phyloP scores from a whole-genome alignment of 2,113 vertebrate species.

The Melanerpes formicivorus region DNA sequence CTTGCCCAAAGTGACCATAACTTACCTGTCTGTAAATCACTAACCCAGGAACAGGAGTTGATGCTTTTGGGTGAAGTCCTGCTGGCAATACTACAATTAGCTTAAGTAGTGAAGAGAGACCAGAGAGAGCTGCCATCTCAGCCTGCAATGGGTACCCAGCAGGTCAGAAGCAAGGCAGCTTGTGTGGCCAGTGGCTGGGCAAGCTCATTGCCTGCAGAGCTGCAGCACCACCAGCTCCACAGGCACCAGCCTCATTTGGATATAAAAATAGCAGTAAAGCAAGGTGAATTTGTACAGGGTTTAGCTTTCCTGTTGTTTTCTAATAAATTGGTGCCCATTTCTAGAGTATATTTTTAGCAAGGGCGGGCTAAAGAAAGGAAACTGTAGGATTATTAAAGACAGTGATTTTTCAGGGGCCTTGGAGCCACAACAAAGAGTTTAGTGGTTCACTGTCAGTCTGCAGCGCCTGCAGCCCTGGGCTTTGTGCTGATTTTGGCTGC shows the following conservation, averaged over 20 bases:
- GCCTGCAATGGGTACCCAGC: rapidly evolving
- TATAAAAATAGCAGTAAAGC: background rate
- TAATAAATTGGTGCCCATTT: background rate
- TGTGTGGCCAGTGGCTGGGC: background rate
- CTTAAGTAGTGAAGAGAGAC: background rate
- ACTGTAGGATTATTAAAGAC: background rate
- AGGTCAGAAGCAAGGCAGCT: background rate
- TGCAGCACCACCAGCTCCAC: background rate
- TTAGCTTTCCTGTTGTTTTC: background rate
- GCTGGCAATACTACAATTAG: background rate
- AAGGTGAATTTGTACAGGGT: background rate
- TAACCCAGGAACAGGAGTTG: background rate
- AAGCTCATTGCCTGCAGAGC: background rate
- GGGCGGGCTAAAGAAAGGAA: background rate
- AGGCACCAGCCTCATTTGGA: background rate
- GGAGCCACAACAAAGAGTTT: background rate
- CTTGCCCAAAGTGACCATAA: background rate
- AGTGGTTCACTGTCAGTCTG: background rate
- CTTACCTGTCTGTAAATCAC: background rate
- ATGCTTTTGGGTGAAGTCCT: background rate
- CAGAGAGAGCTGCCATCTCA: background rate
- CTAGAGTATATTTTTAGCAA: background rate
- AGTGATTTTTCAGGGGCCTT: background rate
- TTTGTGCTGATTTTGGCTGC: slow-evolving; percentile 20
- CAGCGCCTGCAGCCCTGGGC: background rate